A percentile compares a stretch with the other conserved stretches of the same genome.
These are phyloP conservation scores for Suncus etruscus DNA, from an alignment of 2,113 vertebrate species.

Conservation along the genomic window DNA sequence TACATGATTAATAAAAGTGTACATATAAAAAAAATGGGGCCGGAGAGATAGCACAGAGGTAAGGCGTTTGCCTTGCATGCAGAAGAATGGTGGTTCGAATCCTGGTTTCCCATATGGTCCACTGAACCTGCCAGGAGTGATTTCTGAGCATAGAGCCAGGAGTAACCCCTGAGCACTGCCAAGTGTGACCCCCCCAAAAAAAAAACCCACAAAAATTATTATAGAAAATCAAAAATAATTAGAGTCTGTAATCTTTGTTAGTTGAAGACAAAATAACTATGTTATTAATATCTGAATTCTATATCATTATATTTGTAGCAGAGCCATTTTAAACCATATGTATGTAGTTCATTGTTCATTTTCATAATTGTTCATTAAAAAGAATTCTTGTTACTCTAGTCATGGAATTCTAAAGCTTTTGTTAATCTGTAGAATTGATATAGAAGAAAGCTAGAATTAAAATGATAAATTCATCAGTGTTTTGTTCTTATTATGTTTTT, in stretches of 20 bases:
- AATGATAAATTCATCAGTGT: not conserved
- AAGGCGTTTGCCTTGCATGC: too few relatives aligned
- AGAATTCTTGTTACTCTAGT: not conserved
- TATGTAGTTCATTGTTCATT: not conserved
- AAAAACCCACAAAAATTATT: not conserved
- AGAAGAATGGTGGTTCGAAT: too few relatives aligned
- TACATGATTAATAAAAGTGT: too few relatives aligned
- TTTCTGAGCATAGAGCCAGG: too few relatives aligned
- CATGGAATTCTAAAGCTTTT: not conserved
- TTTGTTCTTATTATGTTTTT: not conserved
- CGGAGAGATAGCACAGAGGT: too few relatives aligned
- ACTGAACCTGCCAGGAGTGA: too few relatives aligned
- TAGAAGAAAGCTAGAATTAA: not conserved
- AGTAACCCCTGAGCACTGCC: too few relatives aligned
- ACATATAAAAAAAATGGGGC: not conserved
- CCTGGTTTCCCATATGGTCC: too few relatives aligned
- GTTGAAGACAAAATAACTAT: slow-evolving; percentile 30
- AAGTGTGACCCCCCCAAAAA: too few relatives aligned
- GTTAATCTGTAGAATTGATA: slow-evolving; percentile 7
- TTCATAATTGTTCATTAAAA: slow-evolving; percentile 19
- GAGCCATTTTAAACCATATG: slow-evolving; percentile 20
- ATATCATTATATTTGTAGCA: slow-evolving; percentile 34
- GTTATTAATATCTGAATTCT: not conserved
- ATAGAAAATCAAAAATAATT: slow-evolving; percentile 22
- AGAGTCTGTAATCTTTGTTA: not conserved